Evolutionary conservation across 2,113 vertebrate species (phyloP).

Genomic region (Planiliza haematocheilus): DNA sequence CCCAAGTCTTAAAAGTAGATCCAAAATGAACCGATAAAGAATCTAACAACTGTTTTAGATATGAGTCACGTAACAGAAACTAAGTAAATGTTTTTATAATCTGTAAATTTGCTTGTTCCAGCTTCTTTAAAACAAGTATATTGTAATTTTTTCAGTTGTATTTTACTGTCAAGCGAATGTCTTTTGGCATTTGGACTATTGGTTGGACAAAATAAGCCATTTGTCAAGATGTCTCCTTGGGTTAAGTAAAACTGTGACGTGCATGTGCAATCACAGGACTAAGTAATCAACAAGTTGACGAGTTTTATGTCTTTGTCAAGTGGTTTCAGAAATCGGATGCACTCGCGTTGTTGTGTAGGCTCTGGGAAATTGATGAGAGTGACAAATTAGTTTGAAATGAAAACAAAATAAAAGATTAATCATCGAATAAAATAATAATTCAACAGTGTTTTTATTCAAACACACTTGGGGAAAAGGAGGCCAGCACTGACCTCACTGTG

Average conservation of each 20-base stretch:
- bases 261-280: too few relatives aligned
- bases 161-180: not conserved
- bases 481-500: not conserved
- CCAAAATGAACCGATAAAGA: not conserved
- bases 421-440: not conserved
- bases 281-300: too few relatives aligned
- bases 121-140: not conserved
- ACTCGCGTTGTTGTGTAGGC: too few relatives aligned
- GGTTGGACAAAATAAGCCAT: not conserved
- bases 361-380: too few relatives aligned
- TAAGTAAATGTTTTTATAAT: too few relatives aligned
- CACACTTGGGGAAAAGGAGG: not conserved
- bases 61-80: too few relatives aligned
- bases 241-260: too few relatives aligned
- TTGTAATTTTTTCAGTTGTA: not conserved
- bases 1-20: too few relatives aligned
- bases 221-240: too few relatives aligned
- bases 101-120: not conserved
- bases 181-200: not conserved
- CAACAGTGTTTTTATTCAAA: too few relatives aligned
- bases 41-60: not conserved
- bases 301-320: too few relatives aligned
- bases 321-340: too few relatives aligned
- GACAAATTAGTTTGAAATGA: not conserved
- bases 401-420: not conserved